phyloP scores from a whole-genome alignment of 2,113 vertebrate species.

The Blennius ocellaris region DNA sequence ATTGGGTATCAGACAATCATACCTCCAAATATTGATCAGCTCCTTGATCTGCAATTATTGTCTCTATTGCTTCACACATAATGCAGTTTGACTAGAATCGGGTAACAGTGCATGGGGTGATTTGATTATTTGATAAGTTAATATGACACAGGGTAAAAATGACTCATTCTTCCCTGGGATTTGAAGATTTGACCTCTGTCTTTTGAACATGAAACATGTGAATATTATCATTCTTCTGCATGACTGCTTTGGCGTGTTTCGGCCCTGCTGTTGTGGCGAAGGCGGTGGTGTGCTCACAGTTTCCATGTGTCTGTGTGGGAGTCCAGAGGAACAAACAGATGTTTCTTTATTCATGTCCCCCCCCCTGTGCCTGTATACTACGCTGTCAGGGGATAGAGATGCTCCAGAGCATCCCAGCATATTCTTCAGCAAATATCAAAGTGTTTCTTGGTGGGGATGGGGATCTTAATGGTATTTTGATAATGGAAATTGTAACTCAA shows the following conservation, averaged over 20 bases:
- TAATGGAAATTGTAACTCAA: neutral
- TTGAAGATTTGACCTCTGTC: constrained; percentile 16
- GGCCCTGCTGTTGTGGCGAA: constrained; percentile 52
- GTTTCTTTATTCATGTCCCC: constrained; percentile 61
- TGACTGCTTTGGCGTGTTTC: constrained; percentile 36
- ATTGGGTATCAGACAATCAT: too few species aligned
- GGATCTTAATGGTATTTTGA: neutral
- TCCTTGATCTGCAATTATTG: constrained; percentile 1
- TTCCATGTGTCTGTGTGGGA: constrained; percentile 78
- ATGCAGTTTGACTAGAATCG: neutral
- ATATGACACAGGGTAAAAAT: constrained; percentile 4
- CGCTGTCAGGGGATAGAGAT: constrained; percentile 21
- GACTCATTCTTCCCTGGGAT: constrained; percentile 1
- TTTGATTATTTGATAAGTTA: neutral
- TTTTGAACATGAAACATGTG: constrained; percentile 25
- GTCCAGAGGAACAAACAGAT: constrained; percentile 69
- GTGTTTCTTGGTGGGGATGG: neutral
- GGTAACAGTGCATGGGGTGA: neutral
- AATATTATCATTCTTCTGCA: constrained; percentile 39
- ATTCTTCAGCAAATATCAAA: neutral
- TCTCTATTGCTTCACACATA: neutral
- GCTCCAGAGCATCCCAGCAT: neutral
- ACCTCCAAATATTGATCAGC: neutral
- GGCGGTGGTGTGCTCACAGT: constrained; percentile 64
- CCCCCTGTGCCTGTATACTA: constrained; percentile 29